Percentiles rank a stretch among this genome's conserved stretches.
Evolutionary conservation across 2,888 invertebrate species (phyloP).

Genomic region (Drosophila monieri): DNA sequence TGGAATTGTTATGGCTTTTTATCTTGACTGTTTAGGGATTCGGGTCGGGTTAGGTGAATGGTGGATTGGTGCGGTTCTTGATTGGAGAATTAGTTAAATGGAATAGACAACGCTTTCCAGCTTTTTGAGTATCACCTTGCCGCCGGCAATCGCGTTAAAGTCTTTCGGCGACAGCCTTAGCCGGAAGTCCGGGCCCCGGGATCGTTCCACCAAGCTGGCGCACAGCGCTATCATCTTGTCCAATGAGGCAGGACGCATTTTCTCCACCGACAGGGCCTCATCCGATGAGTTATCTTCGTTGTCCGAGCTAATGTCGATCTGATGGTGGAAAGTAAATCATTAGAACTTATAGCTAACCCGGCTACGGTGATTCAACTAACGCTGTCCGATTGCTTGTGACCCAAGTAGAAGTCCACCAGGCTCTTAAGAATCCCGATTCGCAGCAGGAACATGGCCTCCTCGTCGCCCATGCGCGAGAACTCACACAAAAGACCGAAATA

Average conservation of each 20-base stretch:
- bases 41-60: conserved; percentile 17
- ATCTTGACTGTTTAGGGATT: conserved; percentile 18
- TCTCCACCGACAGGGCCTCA: conserved; percentile 86
- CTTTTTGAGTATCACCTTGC: conserved; percentile 87
- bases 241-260: conserved; percentile 94
- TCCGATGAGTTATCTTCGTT: conserved; percentile 85
- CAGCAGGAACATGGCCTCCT: conserved; percentile 94
- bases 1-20: conserved; percentile 6
- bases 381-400: conserved; percentile 90
- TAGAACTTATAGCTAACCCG: not conserved
- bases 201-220: conserved; percentile 94
- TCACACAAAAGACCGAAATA: conserved; percentile 96
- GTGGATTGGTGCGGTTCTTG: conserved; percentile 37
- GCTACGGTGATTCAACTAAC: conserved; percentile 83
- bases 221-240: conserved; percentile 98
- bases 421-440: conserved; percentile 94
- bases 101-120: conserved; percentile 42
- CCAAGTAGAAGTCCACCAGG: conserved; percentile 96
- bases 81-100: conserved; percentile 32
- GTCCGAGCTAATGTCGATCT: conserved; percentile 84
- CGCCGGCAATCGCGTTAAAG: conserved; percentile 92
- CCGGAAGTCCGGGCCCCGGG: conserved; percentile 90
- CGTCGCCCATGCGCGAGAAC: conserved; percentile 97
- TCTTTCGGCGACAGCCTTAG: conserved; percentile 91
- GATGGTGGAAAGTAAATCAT: not conserved